Percentiles rank a stretch among this genome's conserved stretches.
Conservation (phyloP, 2,888 invertebrate genomes). For the Osedax fenrisi region DNA sequence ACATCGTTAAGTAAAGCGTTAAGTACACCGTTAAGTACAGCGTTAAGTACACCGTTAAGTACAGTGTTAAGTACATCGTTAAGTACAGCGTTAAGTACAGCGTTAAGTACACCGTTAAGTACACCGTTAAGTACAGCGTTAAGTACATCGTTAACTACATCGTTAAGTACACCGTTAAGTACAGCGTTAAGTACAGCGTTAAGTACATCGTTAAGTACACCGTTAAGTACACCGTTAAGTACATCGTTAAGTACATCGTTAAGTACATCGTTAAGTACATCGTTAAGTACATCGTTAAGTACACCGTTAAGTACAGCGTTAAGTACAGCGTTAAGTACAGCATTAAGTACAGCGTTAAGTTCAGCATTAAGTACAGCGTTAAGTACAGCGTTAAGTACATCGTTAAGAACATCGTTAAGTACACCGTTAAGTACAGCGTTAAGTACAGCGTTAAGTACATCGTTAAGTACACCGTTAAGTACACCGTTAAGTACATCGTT, state of each 20-base stretch:
- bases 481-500: neutral
- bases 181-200: neutral
- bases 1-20: neutral
- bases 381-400: neutral
- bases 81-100: neutral
- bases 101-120: neutral
- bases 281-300: too few relatives aligned
- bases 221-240: too few relatives aligned
- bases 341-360: too few relatives aligned
- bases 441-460: neutral
- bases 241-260: too few relatives aligned
- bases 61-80: neutral
- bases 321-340: too few relatives aligned
- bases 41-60: neutral
- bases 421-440: neutral
- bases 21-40: neutral
- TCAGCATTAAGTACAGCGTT: too few relatives aligned
- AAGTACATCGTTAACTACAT: too few relatives aligned
- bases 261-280: too few relatives aligned
- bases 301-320: neutral
- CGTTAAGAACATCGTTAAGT: neutral
- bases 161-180: neutral
- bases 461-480: neutral
- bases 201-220: too few relatives aligned
- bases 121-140: too few relatives aligned